A percentile compares a stretch with the other conserved stretches of the same genome.
Evolutionary conservation across 2,888 invertebrate genomes (phyloP).

Genomic region (Sclerodermus sp.): DNA sequence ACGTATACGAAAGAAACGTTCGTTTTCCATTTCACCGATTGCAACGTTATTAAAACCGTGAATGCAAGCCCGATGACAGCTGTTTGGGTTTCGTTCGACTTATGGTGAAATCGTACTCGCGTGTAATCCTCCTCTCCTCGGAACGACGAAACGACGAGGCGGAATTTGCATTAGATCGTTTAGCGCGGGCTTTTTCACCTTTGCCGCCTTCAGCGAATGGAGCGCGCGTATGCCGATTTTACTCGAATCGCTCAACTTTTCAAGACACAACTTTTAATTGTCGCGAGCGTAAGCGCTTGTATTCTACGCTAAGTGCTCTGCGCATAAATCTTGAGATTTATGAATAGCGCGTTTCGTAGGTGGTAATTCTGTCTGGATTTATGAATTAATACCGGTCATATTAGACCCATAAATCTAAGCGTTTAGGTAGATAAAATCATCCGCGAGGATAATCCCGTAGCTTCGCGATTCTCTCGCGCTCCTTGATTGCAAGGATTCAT

Average conservation of each 20-base stretch:
- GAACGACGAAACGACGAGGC: not conserved
- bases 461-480: constrained; percentile 8
- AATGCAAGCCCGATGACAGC: no score
- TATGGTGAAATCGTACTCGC: not conserved
- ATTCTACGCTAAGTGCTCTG: constrained; percentile 14
- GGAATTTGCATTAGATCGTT: not conserved
- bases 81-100: no score
- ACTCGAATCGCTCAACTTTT: no score
- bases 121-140: not conserved
- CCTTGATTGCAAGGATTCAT: constrained; percentile 17
- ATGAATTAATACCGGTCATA: constrained; percentile 36
- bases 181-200: no score
- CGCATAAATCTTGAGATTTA: constrained; percentile 33
- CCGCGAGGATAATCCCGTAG: constrained; percentile 19
- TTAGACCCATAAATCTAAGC: constrained; percentile 31
- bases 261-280: not conserved
- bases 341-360: constrained; percentile 33
- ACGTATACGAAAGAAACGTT: no score
- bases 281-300: constrained; percentile 12
- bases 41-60: no score
- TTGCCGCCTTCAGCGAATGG: no score
- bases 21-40: no score
- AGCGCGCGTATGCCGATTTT: no score
- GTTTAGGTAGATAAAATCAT: constrained; percentile 29
- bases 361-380: constrained; percentile 30